Evolutionary conservation across 2,888 invertebrate genomes (phyloP).

Genomic region (Agriopis aurantiaria): DNA sequence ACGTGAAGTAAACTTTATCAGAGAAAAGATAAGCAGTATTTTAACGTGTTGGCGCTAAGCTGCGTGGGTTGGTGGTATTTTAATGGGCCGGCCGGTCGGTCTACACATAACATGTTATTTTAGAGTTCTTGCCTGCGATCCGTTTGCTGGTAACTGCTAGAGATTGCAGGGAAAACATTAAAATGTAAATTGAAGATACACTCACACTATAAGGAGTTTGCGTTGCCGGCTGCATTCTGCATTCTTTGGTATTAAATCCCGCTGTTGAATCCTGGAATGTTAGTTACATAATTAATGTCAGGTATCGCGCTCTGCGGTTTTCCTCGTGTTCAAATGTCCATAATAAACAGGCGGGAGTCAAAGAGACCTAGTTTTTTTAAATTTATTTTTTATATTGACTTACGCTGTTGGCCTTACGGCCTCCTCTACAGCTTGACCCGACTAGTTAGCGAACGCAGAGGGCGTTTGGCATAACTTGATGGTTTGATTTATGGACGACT

Average conservation of each 20-base stretch:
- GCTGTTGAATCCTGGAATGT: background rate
- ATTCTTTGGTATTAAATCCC: background rate
- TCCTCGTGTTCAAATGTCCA: too few relatives aligned
- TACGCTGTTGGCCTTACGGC: too few relatives aligned
- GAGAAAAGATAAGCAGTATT: slow-evolving; percentile 51
- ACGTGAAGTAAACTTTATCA: slow-evolving; percentile 47
- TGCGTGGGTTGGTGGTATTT: slow-evolving; percentile 69
- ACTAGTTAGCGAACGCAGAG: too few relatives aligned
- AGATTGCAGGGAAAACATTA: slow-evolving; percentile 40
- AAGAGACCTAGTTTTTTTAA: too few relatives aligned
- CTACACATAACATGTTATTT: slow-evolving; percentile 52
- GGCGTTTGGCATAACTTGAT: too few relatives aligned
- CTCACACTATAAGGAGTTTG: background rate
- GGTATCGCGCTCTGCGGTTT: background rate
- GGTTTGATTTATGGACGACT: too few relatives aligned
- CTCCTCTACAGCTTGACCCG: too few relatives aligned
- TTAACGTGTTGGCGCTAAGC: slow-evolving; percentile 47
- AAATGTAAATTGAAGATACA: slow-evolving; percentile 37
- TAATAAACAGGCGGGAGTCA: too few relatives aligned
- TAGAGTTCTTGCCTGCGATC: slow-evolving; percentile 41
- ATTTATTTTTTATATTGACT: too few relatives aligned
- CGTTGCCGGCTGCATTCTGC: slow-evolving; percentile 3
- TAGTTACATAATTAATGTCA: background rate
- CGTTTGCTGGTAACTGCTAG: slow-evolving; percentile 36
- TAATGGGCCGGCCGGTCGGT: slow-evolving; percentile 63